Evolutionary conservation across 2,888 invertebrate species (phyloP), one percentile per base, ranked within the genome.

Genomic region (Octodonta nipae): DNA sequence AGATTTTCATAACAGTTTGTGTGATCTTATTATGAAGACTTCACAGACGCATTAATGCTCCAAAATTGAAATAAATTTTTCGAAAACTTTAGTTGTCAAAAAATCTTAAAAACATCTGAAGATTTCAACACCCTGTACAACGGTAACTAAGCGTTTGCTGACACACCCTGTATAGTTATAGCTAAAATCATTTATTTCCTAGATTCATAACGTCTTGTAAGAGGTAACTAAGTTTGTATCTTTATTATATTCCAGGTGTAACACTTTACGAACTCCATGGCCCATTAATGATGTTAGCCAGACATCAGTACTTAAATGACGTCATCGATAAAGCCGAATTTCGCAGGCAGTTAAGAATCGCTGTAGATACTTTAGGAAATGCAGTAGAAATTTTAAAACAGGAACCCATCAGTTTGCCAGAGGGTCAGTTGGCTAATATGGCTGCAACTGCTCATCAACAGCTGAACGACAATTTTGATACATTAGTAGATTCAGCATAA

Each of bases 191-290:
- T n/a, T n/a, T n/a, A n/a, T n/a, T n/a, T n/a, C n/a, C n/a, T n/a
- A n/a, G n/a, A n/a, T n/a, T n/a, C n/a, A n/a, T n/a, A n/a, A n/a
- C n/a, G n/a, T n/a, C n/a, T n/a, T n/a, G n/a, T n/a, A n/a, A n/a
- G n/a, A n/a, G n/a, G n/a, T n/a, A n/a, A n/a, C n/a, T n/a, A n/a
- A n/a, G n/a, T n/a, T n/a, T n/a, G n/a, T n/a, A n/a, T n/a, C n/a
- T n/a, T n/a, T n/a, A n/a, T n/a, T n/a, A n/a, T n/a, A n/a, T n/a
- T 34, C 2, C 54, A 73, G 84, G 81, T 7, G 73, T 82, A 65
- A 73, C 78, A 47, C 55, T 85, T 13, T 87, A 85, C 52, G 87
- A 88, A 56, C 60, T 86, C 8, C 85, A 87, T 51, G 80, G 79
- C 0, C 83, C 85, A 0, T 51, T 84, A 5, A 72, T 84, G 55